Evolutionary conservation across 2,797 vertebrate genomes (phyloP).

Genomic region (Pagetopsis macropterus): DNA sequence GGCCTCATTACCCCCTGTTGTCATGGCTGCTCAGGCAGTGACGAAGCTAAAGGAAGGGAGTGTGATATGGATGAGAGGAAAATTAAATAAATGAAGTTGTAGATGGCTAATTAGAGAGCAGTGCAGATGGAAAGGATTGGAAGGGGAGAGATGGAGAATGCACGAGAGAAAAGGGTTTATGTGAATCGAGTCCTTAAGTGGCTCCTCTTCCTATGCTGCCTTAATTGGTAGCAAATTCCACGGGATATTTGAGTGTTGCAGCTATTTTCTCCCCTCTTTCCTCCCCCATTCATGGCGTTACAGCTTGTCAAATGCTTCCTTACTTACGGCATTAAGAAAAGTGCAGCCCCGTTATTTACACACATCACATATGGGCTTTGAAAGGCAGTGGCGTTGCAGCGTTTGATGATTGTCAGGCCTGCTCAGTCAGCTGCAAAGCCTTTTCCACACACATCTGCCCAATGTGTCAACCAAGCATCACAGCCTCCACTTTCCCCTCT

Average conservation of each 20-base stretch:
- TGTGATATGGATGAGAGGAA: conserved; percentile 25
- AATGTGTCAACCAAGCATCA: conserved; percentile 44
- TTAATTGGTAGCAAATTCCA: conserved; percentile 82
- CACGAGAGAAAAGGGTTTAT: conserved; percentile 49
- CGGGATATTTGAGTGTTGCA: conserved; percentile 76
- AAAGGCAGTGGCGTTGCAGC: conserved; percentile 37
- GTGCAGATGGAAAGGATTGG: conserved; percentile 40
- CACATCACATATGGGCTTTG: conserved; percentile 44
- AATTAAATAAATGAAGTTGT: conserved; percentile 15
- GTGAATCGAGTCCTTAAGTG: conserved; percentile 64
- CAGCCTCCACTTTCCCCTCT: conserved; percentile 18
- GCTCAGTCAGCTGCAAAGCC: conserved; percentile 50
- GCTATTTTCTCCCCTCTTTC: conserved; percentile 54
- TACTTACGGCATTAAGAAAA: conserved; percentile 44
- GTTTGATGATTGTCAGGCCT: conserved; percentile 54
- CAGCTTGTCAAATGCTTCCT: conserved; percentile 46
- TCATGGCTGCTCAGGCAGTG: conserved; percentile 30
- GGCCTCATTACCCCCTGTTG: conserved; percentile 17
- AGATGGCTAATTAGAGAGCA: conserved; percentile 18
- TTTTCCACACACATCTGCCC: conserved; percentile 33
- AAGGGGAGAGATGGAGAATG: conserved; percentile 34
- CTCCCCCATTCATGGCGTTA: conserved; percentile 78
- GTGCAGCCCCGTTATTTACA: conserved; percentile 55
- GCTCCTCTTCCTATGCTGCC: conserved; percentile 72
- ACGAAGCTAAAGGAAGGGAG: conserved; percentile 13